Evolutionary conservation across 2,888 invertebrate genomes (phyloP).

Genomic region (Macaria liturata): DNA sequence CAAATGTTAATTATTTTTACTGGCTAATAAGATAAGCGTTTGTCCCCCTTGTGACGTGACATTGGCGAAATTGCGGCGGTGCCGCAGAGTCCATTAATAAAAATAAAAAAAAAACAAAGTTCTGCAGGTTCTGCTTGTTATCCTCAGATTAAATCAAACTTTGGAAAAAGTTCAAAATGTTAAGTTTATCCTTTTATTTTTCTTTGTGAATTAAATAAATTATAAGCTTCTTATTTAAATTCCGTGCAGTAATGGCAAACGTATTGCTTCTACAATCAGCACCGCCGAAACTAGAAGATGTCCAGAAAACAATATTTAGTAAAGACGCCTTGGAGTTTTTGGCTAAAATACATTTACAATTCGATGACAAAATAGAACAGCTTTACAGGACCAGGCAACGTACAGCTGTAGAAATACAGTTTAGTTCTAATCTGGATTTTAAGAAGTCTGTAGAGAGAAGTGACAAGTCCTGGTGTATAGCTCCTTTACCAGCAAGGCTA

Average conservation of each 20-base stretch:
- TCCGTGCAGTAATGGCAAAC: constrained; percentile 43
- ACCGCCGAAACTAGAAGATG: constrained; percentile 78
- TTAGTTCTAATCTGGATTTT: constrained; percentile 61
- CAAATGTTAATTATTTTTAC: no score
- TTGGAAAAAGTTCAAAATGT: no score
- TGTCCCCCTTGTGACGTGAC: no score
- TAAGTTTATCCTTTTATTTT: no score
- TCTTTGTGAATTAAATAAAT: no score
- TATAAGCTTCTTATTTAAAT: no score
- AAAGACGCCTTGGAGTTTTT: constrained; percentile 83
- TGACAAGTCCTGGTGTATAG: constrained; percentile 83
- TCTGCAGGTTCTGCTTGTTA: no score
- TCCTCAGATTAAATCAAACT: no score
- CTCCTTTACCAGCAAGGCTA: constrained; percentile 80
- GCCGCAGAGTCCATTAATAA: no score
- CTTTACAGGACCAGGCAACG: constrained; percentile 69
- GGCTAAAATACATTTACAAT: constrained; percentile 72
- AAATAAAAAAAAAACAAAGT: no score
- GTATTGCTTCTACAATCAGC: constrained; percentile 74
- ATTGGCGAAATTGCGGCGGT: no score
- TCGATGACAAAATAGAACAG: constrained; percentile 74
- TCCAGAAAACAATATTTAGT: constrained; percentile 81
- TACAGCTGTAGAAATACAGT: constrained; percentile 57
- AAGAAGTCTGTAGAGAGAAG: constrained; percentile 62
- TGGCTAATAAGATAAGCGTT: no score